phyloP scores from a whole-genome alignment of 2,888 invertebrate genomes.

The Tenthredo scrophulariae region DNA sequence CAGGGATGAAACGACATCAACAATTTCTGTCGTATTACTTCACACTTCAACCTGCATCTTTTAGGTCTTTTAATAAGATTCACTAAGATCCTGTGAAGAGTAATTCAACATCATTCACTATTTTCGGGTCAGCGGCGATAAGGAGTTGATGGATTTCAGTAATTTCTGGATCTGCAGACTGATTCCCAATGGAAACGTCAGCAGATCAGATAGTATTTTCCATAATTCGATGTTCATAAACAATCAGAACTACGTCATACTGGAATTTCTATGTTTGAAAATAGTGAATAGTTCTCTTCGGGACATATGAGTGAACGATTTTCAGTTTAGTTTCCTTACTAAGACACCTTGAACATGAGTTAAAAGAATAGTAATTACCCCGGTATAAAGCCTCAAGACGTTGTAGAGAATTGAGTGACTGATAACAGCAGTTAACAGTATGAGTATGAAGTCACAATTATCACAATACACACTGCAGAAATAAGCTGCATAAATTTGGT shows the following conservation, averaged over 20 bases:
- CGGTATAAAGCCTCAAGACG: neutral
- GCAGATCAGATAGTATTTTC: neutral
- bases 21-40: neutral
- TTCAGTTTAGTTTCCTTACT: neutral
- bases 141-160: neutral
- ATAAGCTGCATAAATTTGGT: neutral
- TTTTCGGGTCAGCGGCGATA: neutral
- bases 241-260: neutral
- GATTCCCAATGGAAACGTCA: neutral
- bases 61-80: neutral
- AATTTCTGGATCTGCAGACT: neutral
- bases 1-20: neutral
- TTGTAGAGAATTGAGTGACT: neutral
- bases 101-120: neutral
- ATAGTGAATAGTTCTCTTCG: neutral
- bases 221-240: neutral
- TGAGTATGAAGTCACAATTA: neutral
- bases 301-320: too few relatives aligned
- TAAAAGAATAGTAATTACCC: neutral
- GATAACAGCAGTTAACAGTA: neutral
- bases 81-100: neutral
- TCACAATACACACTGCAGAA: constrained; percentile 4
- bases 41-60: neutral
- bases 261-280: neutral
- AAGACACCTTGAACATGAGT: neutral